Percentiles rank a stretch among this genome's conserved stretches.
These are phyloP conservation scores for Drosophila nr. perissopoda DNA, from an alignment of 2,888 invertebrate species.

Conservation along the genomic window DNA sequence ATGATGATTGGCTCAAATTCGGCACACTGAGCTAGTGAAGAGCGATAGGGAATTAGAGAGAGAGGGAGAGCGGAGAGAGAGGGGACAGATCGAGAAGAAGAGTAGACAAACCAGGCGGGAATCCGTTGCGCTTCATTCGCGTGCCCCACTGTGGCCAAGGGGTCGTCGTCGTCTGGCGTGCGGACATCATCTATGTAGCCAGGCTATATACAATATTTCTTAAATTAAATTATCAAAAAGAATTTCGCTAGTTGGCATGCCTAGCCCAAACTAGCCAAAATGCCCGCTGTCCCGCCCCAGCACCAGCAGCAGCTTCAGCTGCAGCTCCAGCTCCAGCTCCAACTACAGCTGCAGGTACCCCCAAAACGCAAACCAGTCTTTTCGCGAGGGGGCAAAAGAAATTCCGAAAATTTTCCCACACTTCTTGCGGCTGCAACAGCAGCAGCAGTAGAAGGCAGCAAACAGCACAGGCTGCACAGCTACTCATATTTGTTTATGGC, in stretches of 20 bases:
- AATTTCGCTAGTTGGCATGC: constrained; percentile 80
- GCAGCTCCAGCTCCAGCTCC: constrained; percentile 23
- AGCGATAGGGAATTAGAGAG: constrained; percentile 15
- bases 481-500: constrained; percentile 80
- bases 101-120: constrained; percentile 36
- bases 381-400: constrained; percentile 60
- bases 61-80: neutral
- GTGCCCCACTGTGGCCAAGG: constrained; percentile 64
- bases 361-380: constrained; percentile 57
- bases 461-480: constrained; percentile 59
- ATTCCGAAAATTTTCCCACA: constrained; percentile 79
- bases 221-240: constrained; percentile 81
- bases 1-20: constrained; percentile 41
- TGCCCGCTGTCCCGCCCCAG: constrained; percentile 46
- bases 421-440: constrained; percentile 57
- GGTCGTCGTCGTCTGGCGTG: constrained; percentile 41
- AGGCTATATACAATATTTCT: constrained; percentile 74
- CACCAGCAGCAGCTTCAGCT: constrained; percentile 22
- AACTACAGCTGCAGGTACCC: constrained; percentile 32
- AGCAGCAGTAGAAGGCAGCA: constrained; percentile 21
- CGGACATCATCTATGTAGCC: constrained; percentile 40
- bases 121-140: constrained; percentile 54
- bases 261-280: constrained; percentile 51
- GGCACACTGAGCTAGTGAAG: constrained; percentile 54
- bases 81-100: constrained; percentile 19